Base-by-base conservation (phyloP, 2,113 vertebrate species). In the Podilymbus podiceps region DNA sequence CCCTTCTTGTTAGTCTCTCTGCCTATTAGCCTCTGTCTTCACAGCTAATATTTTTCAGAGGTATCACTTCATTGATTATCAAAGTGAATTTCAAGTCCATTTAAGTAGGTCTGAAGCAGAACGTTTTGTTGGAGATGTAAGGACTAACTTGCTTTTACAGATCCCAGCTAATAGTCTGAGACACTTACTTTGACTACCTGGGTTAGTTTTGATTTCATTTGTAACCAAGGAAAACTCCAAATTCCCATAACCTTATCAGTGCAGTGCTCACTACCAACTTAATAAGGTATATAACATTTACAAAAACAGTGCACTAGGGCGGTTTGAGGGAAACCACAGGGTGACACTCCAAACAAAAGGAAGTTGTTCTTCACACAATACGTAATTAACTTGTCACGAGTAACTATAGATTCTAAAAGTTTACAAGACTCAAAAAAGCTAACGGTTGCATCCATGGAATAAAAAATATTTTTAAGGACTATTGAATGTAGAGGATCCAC, bases 71-170 rank as follows among this genome's bases (percentile, higher is more conserved):
- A 35, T 8, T 44, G n/a, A 49, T 60, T 79, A 62, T 49, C 25
- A 33, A 49, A 55, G 40, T 62, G 25, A 79, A 73, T 85, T 75
- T 80, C 17, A 69, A 56, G 42, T 69, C 35, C 33, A 8, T 52
- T 79, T 44, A 63, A 42, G 19, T 11, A 46, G 16, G 28, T 79
- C 21, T 60, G 40, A 82, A 59, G 49, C 31, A 75, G 47, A 68
- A 60, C 25, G 16, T 44, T 66, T 44, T 50, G 15, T 46, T 79
- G 0, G 0, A 74, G 28, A 27, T 0, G 0, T 47, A 67, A 47
- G 11, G 11, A 40, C 15, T 68, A 55, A 31, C 46, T 46, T 33
- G 11, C 23, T 79, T 83, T 69, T 52, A 84, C 19, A 59, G 42
- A 47, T 72, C 6, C 3, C 17, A 78, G 10, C 11, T 25, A 53